Evolutionary conservation across 2,113 vertebrate species (phyloP).

Genomic region (Nematolebias whitei): DNA sequence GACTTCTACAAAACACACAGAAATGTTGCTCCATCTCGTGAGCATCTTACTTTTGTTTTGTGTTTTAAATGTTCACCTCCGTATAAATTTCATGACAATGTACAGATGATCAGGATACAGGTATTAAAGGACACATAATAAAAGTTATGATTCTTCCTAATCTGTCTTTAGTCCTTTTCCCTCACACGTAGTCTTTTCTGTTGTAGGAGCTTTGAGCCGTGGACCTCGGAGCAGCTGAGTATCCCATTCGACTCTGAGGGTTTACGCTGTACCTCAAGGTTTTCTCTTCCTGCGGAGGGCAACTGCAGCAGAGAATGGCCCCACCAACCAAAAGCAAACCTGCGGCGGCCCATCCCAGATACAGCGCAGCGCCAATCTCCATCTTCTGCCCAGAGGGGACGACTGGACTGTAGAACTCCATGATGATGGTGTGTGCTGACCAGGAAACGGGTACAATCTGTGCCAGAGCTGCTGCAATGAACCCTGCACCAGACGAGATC

Average conservation of each 20-base stretch:
- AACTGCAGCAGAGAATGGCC: slow-evolving; percentile 90
- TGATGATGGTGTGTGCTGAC: slow-evolving; percentile 90
- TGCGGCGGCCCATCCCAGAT: slow-evolving; percentile 90
- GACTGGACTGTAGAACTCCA: slow-evolving; percentile 89
- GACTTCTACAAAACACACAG: not conserved
- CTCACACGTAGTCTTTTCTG: slow-evolving; percentile 93
- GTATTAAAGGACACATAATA: not conserved
- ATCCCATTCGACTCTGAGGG: slow-evolving; percentile 80
- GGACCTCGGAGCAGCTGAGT: slow-evolving; percentile 85
- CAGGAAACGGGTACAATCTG: slow-evolving; percentile 90
- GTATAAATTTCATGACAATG: not conserved
- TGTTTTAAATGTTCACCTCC: not conserved
- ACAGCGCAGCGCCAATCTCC: slow-evolving; percentile 89
- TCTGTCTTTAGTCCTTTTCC: not conserved
- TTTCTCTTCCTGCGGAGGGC: slow-evolving; percentile 84
- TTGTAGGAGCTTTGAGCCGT: slow-evolving; percentile 80
- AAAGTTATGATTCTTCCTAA: not conserved
- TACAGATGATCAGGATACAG: slow-evolving; percentile 2
- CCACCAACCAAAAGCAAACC: slow-evolving; percentile 87
- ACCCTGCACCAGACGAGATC: slow-evolving; percentile 84
- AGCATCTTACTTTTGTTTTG: not conserved
- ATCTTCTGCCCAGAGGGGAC: slow-evolving; percentile 85
- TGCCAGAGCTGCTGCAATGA: slow-evolving; percentile 83
- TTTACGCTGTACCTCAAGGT: slow-evolving; percentile 69
- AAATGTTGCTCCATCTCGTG: not conserved